Evolutionary conservation across 30 jellyfish, hydroid and myxozoan genomes (phyloP).

Genomic region (Hydractinia echinata): DNA sequence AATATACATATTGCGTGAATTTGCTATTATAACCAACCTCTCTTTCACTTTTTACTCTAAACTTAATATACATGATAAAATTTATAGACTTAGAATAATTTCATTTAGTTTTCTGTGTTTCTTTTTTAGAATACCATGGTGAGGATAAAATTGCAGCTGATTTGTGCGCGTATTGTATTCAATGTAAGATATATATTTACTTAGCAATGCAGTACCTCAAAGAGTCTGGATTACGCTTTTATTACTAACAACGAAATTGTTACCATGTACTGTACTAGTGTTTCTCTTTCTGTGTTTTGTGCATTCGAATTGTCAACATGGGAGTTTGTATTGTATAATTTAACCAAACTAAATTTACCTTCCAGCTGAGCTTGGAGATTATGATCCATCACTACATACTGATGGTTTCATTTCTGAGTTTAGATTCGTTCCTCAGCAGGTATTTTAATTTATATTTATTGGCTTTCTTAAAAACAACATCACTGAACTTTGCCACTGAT

Average conservation of each 20-base stretch:
- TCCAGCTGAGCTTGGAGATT: conserved; percentile 97
- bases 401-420: conserved; percentile 86
- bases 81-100: too few species aligned
- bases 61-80: too few species aligned
- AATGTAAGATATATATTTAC: conserved; percentile 51
- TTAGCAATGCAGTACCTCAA: background rate
- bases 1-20: background rate
- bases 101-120: background rate
- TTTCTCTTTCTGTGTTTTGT: too few species aligned
- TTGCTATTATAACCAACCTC: background rate
- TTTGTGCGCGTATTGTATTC: conserved; percentile 87
- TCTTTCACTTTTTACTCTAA: too few species aligned
- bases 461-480: background rate
- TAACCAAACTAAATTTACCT: background rate
- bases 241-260: background rate
- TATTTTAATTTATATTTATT: background rate
- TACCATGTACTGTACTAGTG: too few species aligned
- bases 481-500: background rate
- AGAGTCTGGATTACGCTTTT: background rate
- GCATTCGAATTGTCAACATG: too few species aligned
- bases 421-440: conserved; percentile 94
- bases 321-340: too few species aligned
- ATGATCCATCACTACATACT: conserved; percentile 73
- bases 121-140: conserved; percentile 72
- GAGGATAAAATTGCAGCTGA: conserved; percentile 85